These are phyloP conservation scores for Sparus aurata DNA, from an alignment of 2,797 vertebrate genomes.

Conservation along the genomic window DNA sequence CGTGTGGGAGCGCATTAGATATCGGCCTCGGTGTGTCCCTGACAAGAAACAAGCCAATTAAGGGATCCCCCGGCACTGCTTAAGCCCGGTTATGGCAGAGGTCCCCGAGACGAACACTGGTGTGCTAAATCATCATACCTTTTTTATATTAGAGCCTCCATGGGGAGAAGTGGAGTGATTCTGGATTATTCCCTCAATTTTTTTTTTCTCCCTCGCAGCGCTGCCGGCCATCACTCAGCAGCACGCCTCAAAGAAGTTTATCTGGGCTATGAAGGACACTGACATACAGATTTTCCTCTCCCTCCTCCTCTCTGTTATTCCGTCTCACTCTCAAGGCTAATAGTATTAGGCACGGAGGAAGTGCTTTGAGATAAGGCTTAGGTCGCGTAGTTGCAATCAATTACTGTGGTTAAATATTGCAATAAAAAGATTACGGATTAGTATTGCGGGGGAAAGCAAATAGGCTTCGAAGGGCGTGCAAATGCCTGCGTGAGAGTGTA, in stretches of 20 bases:
- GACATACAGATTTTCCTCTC: constrained; percentile 62
- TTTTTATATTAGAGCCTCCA: constrained; percentile 76
- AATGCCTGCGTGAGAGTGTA: constrained; percentile 33
- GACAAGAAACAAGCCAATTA: constrained; percentile 88
- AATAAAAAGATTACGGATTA: constrained; percentile 79
- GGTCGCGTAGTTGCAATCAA: constrained; percentile 77
- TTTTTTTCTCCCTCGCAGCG: constrained; percentile 37
- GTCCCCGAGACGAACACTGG: constrained; percentile 78
- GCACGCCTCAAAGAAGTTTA: constrained; percentile 67
- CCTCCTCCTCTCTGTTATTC: constrained; percentile 52
- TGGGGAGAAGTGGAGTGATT: constrained; percentile 76
- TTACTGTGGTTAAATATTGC: constrained; percentile 80
- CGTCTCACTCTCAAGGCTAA: constrained; percentile 66
- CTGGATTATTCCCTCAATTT: constrained; percentile 70
- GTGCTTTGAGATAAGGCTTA: constrained; percentile 76
- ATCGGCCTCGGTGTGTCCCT: constrained; percentile 82
- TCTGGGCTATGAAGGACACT: constrained; percentile 72
- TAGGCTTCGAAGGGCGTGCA: constrained; percentile 54
- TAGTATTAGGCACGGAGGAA: constrained; percentile 69
- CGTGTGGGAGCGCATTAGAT: constrained; percentile 79
- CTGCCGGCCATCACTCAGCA: constrained; percentile 73
- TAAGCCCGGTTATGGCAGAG: constrained; percentile 86
- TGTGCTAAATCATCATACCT: constrained; percentile 82
- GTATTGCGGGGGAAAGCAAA: constrained; percentile 47
- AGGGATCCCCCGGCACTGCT: constrained; percentile 83